These are phyloP conservation scores for Rhyacophila evoluta DNA, from an alignment of 2,888 invertebrate species.

Conservation along the genomic window DNA sequence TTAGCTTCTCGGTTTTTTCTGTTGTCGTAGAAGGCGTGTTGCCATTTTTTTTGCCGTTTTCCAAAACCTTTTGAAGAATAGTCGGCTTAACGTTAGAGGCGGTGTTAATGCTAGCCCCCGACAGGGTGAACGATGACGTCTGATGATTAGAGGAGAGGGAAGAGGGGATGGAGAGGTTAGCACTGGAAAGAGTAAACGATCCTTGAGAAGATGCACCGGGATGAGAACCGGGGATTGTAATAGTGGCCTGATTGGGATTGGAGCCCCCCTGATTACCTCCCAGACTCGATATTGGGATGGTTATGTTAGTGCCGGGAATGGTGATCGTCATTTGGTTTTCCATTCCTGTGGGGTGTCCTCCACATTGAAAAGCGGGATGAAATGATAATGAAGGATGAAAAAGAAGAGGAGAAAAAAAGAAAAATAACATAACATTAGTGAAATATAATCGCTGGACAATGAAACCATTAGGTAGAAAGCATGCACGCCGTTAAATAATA, in stretches of 20 bases:
- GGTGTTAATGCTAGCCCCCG: slow-evolving; percentile 56
- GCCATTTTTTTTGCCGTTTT: slow-evolving; percentile 31
- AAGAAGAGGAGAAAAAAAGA: slow-evolving; percentile 43
- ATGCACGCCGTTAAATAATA: background rate
- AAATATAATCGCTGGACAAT: slow-evolving; percentile 36
- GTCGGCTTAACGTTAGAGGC: slow-evolving; percentile 41
- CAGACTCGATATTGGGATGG: slow-evolving; percentile 70
- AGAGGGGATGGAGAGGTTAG: slow-evolving; percentile 42
- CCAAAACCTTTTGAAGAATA: slow-evolving; percentile 12
- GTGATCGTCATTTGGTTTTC: slow-evolving; percentile 70
- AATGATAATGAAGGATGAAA: slow-evolving; percentile 42
- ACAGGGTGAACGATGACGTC: slow-evolving; percentile 51
- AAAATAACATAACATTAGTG: slow-evolving; percentile 53
- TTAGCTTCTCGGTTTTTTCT: slow-evolving; percentile 58
- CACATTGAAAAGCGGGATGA: slow-evolving; percentile 47
- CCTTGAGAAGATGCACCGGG: slow-evolving; percentile 58
- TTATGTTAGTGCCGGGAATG: slow-evolving; percentile 75
- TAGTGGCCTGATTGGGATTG: slow-evolving; percentile 62
- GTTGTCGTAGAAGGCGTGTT: background rate
- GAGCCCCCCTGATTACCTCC: slow-evolving; percentile 57
- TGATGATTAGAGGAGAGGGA: slow-evolving; percentile 56
- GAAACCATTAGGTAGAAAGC: slow-evolving; percentile 35
- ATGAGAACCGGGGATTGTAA: slow-evolving; percentile 64
- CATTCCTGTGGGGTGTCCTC: slow-evolving; percentile 44
- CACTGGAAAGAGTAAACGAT: slow-evolving; percentile 20